These are phyloP conservation scores for Schizopygopsis pylzovi DNA, from an alignment of 2,797 vertebrate species.

Conservation along the genomic window DNA sequence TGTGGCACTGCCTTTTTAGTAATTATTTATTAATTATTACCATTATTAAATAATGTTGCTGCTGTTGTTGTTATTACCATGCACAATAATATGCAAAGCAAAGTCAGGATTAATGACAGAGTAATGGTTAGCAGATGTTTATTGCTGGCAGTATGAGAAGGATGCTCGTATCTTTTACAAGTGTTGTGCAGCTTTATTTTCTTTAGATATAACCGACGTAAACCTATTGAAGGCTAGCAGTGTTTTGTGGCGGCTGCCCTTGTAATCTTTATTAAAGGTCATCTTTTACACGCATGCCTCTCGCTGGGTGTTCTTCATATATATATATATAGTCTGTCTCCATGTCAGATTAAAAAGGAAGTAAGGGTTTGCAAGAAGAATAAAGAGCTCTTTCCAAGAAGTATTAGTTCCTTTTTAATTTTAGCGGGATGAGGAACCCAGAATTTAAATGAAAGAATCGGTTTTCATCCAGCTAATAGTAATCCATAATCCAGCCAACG, in stretches of 20 bases:
- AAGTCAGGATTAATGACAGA: background rate
- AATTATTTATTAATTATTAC: background rate
- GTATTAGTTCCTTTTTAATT: conserved; percentile 85
- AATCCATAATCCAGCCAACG: conserved; percentile 87
- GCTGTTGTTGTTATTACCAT: background rate
- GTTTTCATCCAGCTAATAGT: conserved; percentile 88
- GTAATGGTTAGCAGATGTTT: conserved; percentile 28
- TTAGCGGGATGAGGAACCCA: conserved; percentile 81
- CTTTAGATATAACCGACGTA: background rate
- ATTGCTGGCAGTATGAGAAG: conserved; percentile 3
- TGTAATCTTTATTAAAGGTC: conserved; percentile 51
- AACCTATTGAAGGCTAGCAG: conserved; percentile 16
- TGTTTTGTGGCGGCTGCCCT: conserved; percentile 22
- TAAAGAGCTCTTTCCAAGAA: conserved; percentile 84
- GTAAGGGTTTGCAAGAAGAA: conserved; percentile 68
- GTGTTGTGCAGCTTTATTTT: conserved; percentile 19
- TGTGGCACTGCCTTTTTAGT: background rate
- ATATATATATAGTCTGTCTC: conserved; percentile 60
- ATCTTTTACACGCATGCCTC: conserved; percentile 55
- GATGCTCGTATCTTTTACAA: conserved; percentile 12
- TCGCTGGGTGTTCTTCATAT: conserved; percentile 71
- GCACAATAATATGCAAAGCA: conserved; percentile 16
- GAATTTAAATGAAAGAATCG: conserved; percentile 87
- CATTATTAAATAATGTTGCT: background rate
- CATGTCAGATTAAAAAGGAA: conserved; percentile 67